phyloP scores from a whole-genome alignment of 2,888 invertebrate species.

The Pomacea canaliculata region DNA sequence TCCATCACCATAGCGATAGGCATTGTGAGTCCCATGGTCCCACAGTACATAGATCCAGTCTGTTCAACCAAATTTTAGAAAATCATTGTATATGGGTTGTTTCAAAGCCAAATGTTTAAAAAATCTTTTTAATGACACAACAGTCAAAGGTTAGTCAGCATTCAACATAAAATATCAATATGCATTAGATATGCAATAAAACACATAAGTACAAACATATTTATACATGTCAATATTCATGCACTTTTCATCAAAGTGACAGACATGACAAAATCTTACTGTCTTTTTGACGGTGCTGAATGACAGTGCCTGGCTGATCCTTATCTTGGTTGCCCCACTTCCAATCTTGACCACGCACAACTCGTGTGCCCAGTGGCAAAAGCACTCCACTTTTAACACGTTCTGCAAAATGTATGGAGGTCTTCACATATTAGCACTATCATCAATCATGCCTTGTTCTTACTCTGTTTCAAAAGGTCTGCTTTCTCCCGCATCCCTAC shows the following conservation, averaged over 20 bases:
- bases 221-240: too few relatives aligned
- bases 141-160: too few relatives aligned
- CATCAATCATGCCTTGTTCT: too few relatives aligned
- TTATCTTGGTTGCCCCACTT: conserved; percentile 13
- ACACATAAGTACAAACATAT: too few relatives aligned
- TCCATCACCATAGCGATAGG: conserved; percentile 15
- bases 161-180: too few relatives aligned
- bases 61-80: background rate
- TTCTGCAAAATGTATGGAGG: background rate
- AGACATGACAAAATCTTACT: background rate
- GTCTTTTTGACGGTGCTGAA: conserved; percentile 1
- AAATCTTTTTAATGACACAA: too few relatives aligned
- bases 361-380: conserved; percentile 13
- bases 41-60: conserved; percentile 22
- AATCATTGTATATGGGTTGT: background rate
- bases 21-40: conserved; percentile 21
- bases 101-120: too few relatives aligned
- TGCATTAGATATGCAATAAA: too few relatives aligned
- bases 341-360: conserved; percentile 13
- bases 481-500: too few relatives aligned
- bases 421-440: too few relatives aligned
- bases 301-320: conserved; percentile 12
- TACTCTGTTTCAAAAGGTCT: too few relatives aligned
- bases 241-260: too few relatives aligned
- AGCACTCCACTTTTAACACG: background rate